A percentile compares a stretch with the other conserved stretches of the same genome.
These are phyloP conservation scores for Gisinianus flammeolus DNA, from an alignment of 2,888 invertebrate genomes.

Conservation along the genomic window DNA sequence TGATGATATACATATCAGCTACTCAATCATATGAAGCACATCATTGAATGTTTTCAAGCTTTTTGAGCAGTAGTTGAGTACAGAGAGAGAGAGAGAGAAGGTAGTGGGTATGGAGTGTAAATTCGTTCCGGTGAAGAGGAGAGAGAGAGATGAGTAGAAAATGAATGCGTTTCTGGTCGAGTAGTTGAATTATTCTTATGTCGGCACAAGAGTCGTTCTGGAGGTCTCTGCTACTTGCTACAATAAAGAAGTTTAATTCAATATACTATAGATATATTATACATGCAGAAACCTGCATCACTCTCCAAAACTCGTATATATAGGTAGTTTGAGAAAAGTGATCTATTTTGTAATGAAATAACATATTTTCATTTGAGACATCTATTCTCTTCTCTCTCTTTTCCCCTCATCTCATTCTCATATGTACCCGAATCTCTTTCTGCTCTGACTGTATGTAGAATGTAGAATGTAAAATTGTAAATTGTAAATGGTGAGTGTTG, in stretches of 20 bases:
- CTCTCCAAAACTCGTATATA: background rate
- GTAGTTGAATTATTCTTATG: slow-evolving; percentile 44
- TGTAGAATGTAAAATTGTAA: background rate
- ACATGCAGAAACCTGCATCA: background rate
- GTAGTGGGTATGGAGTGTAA: slow-evolving; percentile 14
- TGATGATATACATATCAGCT: background rate
- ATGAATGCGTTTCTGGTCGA: slow-evolving; percentile 44
- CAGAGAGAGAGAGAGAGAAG: background rate
- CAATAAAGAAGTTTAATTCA: background rate
- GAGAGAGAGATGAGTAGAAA: slow-evolving; percentile 24
- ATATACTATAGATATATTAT: background rate
- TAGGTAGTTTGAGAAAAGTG: background rate
- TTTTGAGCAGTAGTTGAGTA: slow-evolving; percentile 5
- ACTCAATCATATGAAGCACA: slow-evolving; percentile 2
- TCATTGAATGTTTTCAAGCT: background rate
- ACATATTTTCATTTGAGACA: background rate
- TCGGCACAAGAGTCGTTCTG: slow-evolving; percentile 40
- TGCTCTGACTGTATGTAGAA: background rate
- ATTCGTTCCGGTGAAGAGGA: slow-evolving; percentile 34
- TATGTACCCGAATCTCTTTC: background rate
- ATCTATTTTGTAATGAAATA: slow-evolving; percentile 6
- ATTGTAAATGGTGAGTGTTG: background rate
- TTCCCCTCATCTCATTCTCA: background rate
- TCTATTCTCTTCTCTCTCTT: background rate
- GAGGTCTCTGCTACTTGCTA: slow-evolving; percentile 33